Base-by-base conservation (phyloP, 2,888 invertebrate genomes). In the Stenchaetothrips biformis region DNA sequence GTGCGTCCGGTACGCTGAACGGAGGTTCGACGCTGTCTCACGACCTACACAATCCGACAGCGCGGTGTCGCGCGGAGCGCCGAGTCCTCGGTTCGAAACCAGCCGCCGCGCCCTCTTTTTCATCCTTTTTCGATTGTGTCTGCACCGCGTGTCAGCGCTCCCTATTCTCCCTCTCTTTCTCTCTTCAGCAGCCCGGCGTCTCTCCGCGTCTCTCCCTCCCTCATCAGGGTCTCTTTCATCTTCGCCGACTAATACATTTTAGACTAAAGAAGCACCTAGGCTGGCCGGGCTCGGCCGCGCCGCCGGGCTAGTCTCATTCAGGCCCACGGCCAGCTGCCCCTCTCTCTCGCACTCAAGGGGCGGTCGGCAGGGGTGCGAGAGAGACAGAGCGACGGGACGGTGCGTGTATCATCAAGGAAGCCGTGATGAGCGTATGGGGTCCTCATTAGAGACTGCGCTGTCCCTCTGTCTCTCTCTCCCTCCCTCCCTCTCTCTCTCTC, bases 361-460 rank as follows among this genome's bases (percentile, higher is more conserved):
- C 18, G 16, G 16, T 16, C 18, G 4, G 59, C 16, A 1, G 16
- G 59, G 18, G 59, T 18, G 59, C 6, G 59, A 13, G 59, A 59
- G 59, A 13, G 59, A 59, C 6, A 13, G 59, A 59, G 59, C 16
- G 13, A 59, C 18, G 8, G n/a, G n/a, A n/a, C n/a, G n/a, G n/a
- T n/a, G n/a, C n/a, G 25, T 11, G 67, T 74, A 74, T 74, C 67
- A 74, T 74, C 67, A 74, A 25, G 37, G 37, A 37, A 4, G 67
- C 67, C 8, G 25, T 74, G 67, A 74, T 74, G 67, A 25, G 21
- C 67, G 67, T 74, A 74, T 74, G 67, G 21, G 25, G 25, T 74
- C 67, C 67, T 74, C 67, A 74, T 74, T 74, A 74, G 67, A 67
- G 67, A n/a, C 21, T 37, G 8, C 25, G 7, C 67, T 7, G 67